Evolutionary conservation across 2,888 invertebrate genomes (phyloP), one percentile per base, ranked within the genome.

Genomic region (Caenorhabditis becei): DNA sequence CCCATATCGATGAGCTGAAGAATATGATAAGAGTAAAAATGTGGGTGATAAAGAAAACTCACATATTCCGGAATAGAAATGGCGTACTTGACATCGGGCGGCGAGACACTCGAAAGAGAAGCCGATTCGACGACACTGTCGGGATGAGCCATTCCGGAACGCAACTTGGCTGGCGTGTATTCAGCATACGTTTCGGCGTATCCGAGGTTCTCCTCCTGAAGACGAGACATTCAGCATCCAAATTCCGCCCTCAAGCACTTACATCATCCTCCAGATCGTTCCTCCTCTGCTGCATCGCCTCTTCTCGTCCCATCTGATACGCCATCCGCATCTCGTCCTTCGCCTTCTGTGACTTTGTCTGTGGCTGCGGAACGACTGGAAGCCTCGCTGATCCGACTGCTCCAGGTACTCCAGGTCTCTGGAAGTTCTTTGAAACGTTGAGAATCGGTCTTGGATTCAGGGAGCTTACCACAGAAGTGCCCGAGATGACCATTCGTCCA

Each of bases 121-220:
- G 97, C 97, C 0, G 99, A 99, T 92, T 99, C 99, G 10, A 99
- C 99, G 7, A 99, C 98, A 0, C 96, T 95, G 93, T 99, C 99
- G 0, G 99, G 99, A 94, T 99, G 99, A 91, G 96, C 96, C 88
- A 94, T 94, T 14, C 99, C 99, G 5, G 90, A 91, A 28, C 89
- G 86, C 58, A 91, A 93, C 93, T 99, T 99, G 0, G 95, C 94
- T 0, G 99, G 99, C 95, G 96, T 96, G 91, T 99, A 99, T 91
- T 98, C 97, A 7, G 97, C 95, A 91, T 98, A 99, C 0, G 98
- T 99, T 92, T 99, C 99, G 0, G 97, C 97, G 20, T 97, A 96
- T 16, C 97, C 97, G 94, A 98, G 94, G 90, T 97, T 97, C 91
- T 97, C 97, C 86, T 96, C 97, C 83, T 97, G 58, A 32, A 70